phyloP scores from a whole-genome alignment of 2,888 invertebrate genomes.

The Aleiodes testaceus region DNA sequence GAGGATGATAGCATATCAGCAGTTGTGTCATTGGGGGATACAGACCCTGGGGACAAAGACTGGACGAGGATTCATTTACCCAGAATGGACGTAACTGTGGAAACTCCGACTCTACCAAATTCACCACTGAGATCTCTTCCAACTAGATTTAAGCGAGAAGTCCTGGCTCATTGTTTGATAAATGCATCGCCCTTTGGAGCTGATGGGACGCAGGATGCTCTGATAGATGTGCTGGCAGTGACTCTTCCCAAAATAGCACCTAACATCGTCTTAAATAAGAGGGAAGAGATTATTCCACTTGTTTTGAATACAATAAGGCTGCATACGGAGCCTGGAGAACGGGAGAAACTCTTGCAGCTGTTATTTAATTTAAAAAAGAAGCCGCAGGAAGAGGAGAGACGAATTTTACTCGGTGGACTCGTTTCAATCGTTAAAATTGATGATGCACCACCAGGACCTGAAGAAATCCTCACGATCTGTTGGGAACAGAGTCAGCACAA shows the following conservation, averaged over 20 bases:
- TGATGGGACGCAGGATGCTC: constrained; percentile 68
- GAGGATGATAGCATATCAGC: constrained; percentile 66
- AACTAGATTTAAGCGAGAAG: constrained; percentile 75
- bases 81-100: constrained; percentile 58
- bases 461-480: constrained; percentile 81
- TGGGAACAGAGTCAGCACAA: constrained; percentile 84
- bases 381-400: constrained; percentile 80
- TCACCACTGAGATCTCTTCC: constrained; percentile 72
- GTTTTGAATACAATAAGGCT: constrained; percentile 78
- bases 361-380: constrained; percentile 83
- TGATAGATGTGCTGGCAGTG: constrained; percentile 75
- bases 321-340: constrained; percentile 76
- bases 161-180: constrained; percentile 74
- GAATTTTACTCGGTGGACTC: constrained; percentile 75
- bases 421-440: constrained; percentile 73
- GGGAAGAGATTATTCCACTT: constrained; percentile 81
- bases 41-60: constrained; percentile 68
- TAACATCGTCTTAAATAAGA: constrained; percentile 80
- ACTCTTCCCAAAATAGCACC: constrained; percentile 79
- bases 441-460: constrained; percentile 76
- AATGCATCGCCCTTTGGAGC: constrained; percentile 68
- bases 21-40: constrained; percentile 67
- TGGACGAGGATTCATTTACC: constrained; percentile 73
- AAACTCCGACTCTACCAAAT: constrained; percentile 52
- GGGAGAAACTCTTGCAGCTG: constrained; percentile 79